Evolutionary conservation across 2,113 vertebrate genomes (phyloP).

Genomic region (Thamnaconus septentrionalis): DNA sequence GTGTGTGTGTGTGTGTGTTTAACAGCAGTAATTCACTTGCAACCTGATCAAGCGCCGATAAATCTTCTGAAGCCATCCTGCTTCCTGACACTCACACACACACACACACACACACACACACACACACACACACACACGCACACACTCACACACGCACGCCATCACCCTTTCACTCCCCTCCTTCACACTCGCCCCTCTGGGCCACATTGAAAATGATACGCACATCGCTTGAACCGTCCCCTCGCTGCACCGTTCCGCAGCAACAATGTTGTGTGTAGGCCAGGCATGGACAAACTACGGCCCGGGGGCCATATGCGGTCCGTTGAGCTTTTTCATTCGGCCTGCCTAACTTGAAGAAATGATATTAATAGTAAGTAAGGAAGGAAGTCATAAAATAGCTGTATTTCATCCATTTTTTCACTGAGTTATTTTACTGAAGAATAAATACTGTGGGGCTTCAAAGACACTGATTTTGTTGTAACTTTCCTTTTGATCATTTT

Average conservation of each 20-base stretch:
- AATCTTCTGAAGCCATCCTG: conserved; percentile 71
- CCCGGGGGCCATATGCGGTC: no score
- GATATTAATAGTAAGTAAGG: no score
- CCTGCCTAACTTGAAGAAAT: no score
- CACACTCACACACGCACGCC: conserved; percentile 23
- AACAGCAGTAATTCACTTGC: conserved; percentile 75
- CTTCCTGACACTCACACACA: conserved; percentile 53
- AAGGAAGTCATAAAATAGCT: no score
- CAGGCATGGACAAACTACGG: no score
- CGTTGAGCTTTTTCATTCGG: no score
- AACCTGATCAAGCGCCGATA: conserved; percentile 79
- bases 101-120: conserved; percentile 26
- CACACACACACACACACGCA: conserved; percentile 22
- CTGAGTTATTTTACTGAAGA: no score
- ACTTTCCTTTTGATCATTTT: no score
- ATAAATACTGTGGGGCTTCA: no score
- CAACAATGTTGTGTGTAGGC: no score
- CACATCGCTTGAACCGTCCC: conserved; percentile 63
- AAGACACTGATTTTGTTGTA: no score
- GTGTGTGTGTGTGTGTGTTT: not conserved
- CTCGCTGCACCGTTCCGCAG: not conserved
- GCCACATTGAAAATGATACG: conserved; percentile 64
- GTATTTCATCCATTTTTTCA: no score
- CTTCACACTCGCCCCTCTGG: conserved; percentile 52
- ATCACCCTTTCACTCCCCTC: conserved; percentile 46